Conservation (phyloP, 1,140 invertebrate species). For the Bombus breviceps region DNA sequence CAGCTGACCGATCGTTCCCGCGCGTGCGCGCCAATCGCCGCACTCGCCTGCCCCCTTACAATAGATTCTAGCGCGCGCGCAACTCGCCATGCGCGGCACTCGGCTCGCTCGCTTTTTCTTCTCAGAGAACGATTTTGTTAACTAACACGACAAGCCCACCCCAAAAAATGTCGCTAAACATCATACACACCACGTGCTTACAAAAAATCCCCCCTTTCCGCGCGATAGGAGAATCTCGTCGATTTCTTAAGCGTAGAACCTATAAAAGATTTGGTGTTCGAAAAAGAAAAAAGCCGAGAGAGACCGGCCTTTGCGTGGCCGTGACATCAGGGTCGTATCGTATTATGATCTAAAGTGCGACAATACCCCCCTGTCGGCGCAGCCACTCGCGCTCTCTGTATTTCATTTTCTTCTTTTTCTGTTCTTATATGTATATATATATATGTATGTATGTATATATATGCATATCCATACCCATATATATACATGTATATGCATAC, state of each 20-base stretch:
- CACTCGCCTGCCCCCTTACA: background rate
- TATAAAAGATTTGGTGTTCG: slow-evolving; percentile 77
- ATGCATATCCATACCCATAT: slow-evolving; percentile 6
- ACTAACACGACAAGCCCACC: slow-evolving; percentile 56
- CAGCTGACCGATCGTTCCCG: background rate
- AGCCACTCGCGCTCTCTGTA: slow-evolving; percentile 53
- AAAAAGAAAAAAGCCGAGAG: slow-evolving; percentile 71
- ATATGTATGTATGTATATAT: slow-evolving; percentile 10
- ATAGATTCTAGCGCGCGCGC: background rate
- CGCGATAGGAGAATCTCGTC: slow-evolving; percentile 53
- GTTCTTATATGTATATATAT: slow-evolving; percentile 26
- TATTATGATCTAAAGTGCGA: slow-evolving; percentile 27
- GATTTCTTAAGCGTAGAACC: slow-evolving; percentile 73
- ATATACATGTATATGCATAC: background rate
- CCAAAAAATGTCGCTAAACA: slow-evolving; percentile 44
- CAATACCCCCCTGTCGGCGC: slow-evolving; percentile 56
- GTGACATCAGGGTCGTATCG: slow-evolving; percentile 51
- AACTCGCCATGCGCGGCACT: background rate
- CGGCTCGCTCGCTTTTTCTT: background rate
- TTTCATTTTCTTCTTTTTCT: slow-evolving; percentile 7
- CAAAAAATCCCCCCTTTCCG: background rate
- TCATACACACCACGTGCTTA: slow-evolving; percentile 38
- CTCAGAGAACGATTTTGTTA: background rate
- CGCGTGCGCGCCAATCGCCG: background rate
- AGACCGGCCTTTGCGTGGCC: slow-evolving; percentile 55